phyloP scores from a whole-genome alignment of 2,888 invertebrate genomes.

The Tyria jacobaeae region DNA sequence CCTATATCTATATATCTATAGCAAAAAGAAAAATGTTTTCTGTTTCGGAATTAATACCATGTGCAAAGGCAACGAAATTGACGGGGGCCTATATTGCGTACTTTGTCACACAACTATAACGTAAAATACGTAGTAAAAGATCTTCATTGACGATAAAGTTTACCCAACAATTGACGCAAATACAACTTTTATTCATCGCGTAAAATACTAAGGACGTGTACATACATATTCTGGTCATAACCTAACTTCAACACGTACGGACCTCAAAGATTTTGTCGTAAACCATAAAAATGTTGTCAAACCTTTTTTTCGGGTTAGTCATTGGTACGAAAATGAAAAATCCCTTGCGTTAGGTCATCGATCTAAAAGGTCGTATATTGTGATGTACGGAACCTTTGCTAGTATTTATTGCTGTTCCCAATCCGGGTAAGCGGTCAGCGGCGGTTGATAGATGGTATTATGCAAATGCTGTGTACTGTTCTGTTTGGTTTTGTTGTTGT shows the following conservation, averaged over 20 bases:
- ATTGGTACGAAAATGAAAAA: conserved; percentile 64
- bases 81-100: not conserved
- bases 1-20: too few relatives aligned
- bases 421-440: conserved; percentile 64
- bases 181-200: conserved; percentile 4
- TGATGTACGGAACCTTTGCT: conserved; percentile 57
- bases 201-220: conserved; percentile 5
- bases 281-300: conserved; percentile 48
- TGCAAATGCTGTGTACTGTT: conserved; percentile 56
- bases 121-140: not conserved
- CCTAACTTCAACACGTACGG: conserved; percentile 1
- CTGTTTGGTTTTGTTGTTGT: conserved; percentile 43
- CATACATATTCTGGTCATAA: conserved; percentile 8
- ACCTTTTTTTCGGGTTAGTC: conserved; percentile 38
- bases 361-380: conserved; percentile 60
- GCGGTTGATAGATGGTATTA: conserved; percentile 68
- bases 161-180: conserved; percentile 6
- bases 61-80: not conserved
- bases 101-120: conserved; percentile 5
- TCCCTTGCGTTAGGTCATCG: conserved; percentile 58
- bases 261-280: conserved; percentile 9
- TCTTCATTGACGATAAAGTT: conserved; percentile 14
- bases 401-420: conserved; percentile 67
- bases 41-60: not conserved
- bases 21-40: not conserved